A percentile compares a stretch with the other conserved stretches of the same genome.
phyloP scores from a whole-genome alignment of 2,888 invertebrate genomes.

The Amphipoea oculea region DNA sequence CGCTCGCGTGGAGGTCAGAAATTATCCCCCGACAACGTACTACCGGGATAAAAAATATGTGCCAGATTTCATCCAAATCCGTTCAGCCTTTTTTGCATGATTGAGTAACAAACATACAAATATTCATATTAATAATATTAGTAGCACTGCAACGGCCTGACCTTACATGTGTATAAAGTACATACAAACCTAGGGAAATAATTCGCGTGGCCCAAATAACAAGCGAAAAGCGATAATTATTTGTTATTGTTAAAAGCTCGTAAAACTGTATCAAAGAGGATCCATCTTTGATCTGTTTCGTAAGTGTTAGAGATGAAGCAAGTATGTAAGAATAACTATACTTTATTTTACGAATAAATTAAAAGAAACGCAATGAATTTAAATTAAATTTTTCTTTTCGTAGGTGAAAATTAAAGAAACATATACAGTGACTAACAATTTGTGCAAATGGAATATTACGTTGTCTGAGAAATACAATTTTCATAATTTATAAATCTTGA shows the following conservation, averaged over 20 bases:
- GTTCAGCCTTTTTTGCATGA: neutral
- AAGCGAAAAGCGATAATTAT: conserved; percentile 60
- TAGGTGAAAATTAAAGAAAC: conserved; percentile 51
- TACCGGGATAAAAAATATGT: neutral
- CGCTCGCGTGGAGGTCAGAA: neutral
- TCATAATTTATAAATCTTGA: conserved; percentile 56
- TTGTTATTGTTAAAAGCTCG: conserved; percentile 67
- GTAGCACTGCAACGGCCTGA: conserved; percentile 61
- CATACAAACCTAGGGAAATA: conserved; percentile 61
- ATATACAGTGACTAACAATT: conserved; percentile 44
- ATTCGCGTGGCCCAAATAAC: conserved; percentile 61
- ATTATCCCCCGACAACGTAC: neutral
- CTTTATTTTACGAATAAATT: conserved; percentile 52
- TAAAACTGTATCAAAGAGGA: conserved; percentile 66
- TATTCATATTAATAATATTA: neutral
- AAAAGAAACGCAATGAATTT: conserved; percentile 36
- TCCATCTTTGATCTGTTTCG: conserved; percentile 66
- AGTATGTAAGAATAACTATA: conserved; percentile 63
- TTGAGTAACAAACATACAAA: neutral
- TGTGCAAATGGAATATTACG: conserved; percentile 53
- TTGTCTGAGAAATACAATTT: conserved; percentile 52
- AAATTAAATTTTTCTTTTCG: conserved; percentile 25
- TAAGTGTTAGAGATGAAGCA: conserved; percentile 65
- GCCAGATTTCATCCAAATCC: neutral
- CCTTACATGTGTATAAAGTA: conserved; percentile 61